A percentile compares a stretch with the other conserved stretches of the same genome.
phyloP scores from a whole-genome alignment of 2,113 vertebrate genomes.

The Oncorhynchus mykiss region DNA sequence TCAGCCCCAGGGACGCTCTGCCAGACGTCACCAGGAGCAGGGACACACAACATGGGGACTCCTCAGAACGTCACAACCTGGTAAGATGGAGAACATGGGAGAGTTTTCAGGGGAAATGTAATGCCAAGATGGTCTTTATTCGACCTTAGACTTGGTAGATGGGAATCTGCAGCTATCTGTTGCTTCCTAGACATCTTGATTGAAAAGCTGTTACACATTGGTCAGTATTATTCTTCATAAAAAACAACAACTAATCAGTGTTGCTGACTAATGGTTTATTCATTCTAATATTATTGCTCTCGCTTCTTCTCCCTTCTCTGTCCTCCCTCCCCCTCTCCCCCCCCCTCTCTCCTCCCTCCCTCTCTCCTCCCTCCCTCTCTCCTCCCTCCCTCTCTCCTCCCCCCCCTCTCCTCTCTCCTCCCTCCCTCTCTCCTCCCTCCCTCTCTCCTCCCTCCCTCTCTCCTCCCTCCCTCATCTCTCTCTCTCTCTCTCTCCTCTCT shows the following conservation, averaged over 20 bases:
- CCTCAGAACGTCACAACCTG: constrained; percentile 74
- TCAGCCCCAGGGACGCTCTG: constrained; percentile 85
- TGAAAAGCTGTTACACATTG: no score
- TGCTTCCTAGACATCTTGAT: no score
- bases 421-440: rapidly evolving
- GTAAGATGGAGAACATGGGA: constrained; percentile 58
- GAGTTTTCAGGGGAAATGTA: no score
- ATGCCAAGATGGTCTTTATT: no score
- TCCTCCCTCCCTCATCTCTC: no score
- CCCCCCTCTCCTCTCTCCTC: background rate
- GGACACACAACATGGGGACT: constrained; percentile 54
- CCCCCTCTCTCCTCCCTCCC: background rate
- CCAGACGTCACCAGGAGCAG: constrained; percentile 82
- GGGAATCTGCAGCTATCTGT: no score
- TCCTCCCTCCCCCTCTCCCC: background rate
- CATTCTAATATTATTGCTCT: background rate
- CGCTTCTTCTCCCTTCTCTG: background rate
- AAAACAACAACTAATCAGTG: no score
- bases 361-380: background rate
- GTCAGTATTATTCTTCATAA: no score
- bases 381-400: background rate
- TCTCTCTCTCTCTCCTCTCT: no score
- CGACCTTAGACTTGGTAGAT: no score
- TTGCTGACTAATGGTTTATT: background rate
- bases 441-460: no score